These are phyloP conservation scores for Andricus quercusramuli DNA, from an alignment of 2,888 invertebrate species.

Conservation along the genomic window DNA sequence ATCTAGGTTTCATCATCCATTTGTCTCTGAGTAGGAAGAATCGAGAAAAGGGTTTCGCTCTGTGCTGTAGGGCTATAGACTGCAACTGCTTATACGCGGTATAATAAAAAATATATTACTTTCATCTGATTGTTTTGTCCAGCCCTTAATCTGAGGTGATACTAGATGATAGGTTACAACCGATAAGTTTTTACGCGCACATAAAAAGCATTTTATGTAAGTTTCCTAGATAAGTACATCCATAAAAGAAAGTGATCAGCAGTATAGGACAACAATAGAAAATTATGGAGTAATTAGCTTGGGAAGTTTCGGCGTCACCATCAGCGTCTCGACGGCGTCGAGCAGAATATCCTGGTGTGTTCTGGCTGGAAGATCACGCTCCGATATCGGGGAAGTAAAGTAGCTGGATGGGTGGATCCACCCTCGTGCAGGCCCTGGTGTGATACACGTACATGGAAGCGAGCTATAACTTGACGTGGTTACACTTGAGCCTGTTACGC, in stretches of 20 bases:
- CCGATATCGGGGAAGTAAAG: slow-evolving; percentile 24
- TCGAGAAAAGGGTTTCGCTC: no score
- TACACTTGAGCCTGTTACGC: slow-evolving; percentile 51
- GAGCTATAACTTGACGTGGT: slow-evolving; percentile 51
- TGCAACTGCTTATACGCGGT: no score
- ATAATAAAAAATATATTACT: no score
- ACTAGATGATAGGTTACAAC: slow-evolving; percentile 11
- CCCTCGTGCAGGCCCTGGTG: slow-evolving; percentile 12
- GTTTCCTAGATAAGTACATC: slow-evolving; percentile 20
- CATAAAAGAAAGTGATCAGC: slow-evolving; percentile 27
- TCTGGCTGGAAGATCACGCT: slow-evolving; percentile 23
- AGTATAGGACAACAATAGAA: slow-evolving; percentile 29
- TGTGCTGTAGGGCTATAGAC: no score
- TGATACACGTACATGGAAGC: background rate
- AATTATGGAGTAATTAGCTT: slow-evolving; percentile 39
- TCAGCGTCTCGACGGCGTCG: slow-evolving; percentile 23
- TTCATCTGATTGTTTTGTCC: no score
- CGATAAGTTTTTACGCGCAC: slow-evolving; percentile 9
- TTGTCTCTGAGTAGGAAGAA: no score
- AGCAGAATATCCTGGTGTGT: slow-evolving; percentile 28
- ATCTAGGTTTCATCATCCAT: no score
- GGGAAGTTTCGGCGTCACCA: slow-evolving; percentile 23
- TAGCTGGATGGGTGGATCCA: slow-evolving; percentile 23
- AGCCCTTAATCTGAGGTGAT: background rate
- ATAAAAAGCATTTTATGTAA: slow-evolving; percentile 33